Conservation (phyloP, 2,797 vertebrate species). For the Lepus oiostolus region DNA sequence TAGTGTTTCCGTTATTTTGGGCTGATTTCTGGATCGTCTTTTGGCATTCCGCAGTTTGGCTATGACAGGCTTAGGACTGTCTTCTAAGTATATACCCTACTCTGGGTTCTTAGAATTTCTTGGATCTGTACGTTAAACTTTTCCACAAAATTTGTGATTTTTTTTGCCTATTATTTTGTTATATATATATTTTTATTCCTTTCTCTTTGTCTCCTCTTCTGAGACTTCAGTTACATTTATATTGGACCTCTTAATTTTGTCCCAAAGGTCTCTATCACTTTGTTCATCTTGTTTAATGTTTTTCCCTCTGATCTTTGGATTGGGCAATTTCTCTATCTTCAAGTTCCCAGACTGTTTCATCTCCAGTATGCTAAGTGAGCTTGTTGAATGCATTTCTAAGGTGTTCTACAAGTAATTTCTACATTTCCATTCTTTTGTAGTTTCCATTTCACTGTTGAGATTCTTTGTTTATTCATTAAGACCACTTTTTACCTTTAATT, state of each 20-base stretch:
- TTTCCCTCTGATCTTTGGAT: conserved; percentile 22
- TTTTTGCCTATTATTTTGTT: background rate
- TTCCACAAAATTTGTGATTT: conserved; percentile 8
- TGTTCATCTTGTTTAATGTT: conserved; percentile 28
- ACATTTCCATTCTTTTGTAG: background rate
- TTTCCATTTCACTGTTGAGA: conserved; percentile 50
- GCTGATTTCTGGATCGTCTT: background rate
- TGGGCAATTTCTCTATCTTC: conserved; percentile 21
- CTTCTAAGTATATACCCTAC: conserved; percentile 12
- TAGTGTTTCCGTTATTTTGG: background rate
- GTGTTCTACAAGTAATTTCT: background rate
- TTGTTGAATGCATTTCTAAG: background rate
- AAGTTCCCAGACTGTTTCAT: background rate
- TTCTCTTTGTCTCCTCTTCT: too few species aligned
- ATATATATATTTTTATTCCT: background rate
- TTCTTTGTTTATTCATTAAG: background rate
- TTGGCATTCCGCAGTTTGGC: conserved; percentile 5
- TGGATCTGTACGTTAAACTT: conserved; percentile 1
- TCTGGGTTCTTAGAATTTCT: background rate
- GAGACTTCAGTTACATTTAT: background rate
- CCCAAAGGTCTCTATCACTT: background rate
- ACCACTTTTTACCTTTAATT: background rate
- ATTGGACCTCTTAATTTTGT: background rate
- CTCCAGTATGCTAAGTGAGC: background rate
- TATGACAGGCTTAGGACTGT: background rate